Conservation (phyloP, 2,113 vertebrate genomes). For the Cyphomyrus plagiostoma region DNA sequence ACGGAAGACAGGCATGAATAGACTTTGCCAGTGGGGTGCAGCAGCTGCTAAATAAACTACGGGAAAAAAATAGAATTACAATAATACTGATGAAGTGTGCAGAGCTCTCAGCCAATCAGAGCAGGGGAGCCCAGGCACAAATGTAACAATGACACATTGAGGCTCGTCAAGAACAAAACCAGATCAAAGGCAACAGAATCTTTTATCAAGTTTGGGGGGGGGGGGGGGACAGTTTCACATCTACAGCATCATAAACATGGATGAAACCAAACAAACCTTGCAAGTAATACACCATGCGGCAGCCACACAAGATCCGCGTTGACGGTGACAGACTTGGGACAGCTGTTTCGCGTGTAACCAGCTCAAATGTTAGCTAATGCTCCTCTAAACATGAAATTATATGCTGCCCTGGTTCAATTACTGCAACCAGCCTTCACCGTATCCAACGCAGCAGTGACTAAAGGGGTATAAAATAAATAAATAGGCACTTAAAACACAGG, state of each 20-base stretch:
- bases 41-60: slow-evolving; percentile 94
- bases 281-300: neutral
- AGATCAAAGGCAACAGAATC: slow-evolving; percentile 35
- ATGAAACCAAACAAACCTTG: neutral
- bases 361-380: slow-evolving; percentile 27
- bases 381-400: slow-evolving; percentile 31
- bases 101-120: slow-evolving; percentile 76
- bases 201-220: slow-evolving; percentile 17
- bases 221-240: neutral
- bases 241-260: neutral
- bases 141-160: slow-evolving; percentile 71
- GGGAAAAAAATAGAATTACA: slow-evolving; percentile 76
- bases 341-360: slow-evolving; percentile 22
- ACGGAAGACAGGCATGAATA: slow-evolving; percentile 85
- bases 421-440: slow-evolving; percentile 25
- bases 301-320: neutral
- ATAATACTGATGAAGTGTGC: slow-evolving; percentile 92
- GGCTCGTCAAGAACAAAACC: slow-evolving; percentile 43
- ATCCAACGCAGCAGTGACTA: slow-evolving; percentile 20
- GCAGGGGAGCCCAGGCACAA: slow-evolving; percentile 74
- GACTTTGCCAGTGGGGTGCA: slow-evolving; percentile 92
- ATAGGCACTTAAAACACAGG: slow-evolving; percentile 15
- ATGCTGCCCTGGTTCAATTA: slow-evolving; percentile 27
- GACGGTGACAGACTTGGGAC: slow-evolving; percentile 17
- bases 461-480: slow-evolving; percentile 6